Conservation (phyloP, 2,113 vertebrate species). For the Hippocampus barbouri region DNA sequence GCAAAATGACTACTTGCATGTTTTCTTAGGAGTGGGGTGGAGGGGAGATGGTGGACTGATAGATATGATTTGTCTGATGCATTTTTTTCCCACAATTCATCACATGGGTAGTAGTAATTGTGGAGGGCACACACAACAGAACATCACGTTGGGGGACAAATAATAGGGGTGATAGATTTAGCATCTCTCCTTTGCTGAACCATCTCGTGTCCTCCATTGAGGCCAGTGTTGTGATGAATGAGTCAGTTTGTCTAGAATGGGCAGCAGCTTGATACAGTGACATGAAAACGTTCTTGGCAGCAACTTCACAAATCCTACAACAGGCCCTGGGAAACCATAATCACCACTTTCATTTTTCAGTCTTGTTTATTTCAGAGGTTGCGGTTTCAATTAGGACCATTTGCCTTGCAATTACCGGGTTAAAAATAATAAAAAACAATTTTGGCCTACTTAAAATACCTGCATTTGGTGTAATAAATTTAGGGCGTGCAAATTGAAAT, state of each 20-base stretch:
- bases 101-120: slow-evolving; percentile 55
- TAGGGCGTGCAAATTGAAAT: slow-evolving; percentile 71
- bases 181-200: slow-evolving; percentile 50
- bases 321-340: slow-evolving; percentile 76
- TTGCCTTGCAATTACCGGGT: slow-evolving; percentile 79
- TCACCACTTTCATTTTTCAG: slow-evolving; percentile 72
- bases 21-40: slow-evolving; percentile 33
- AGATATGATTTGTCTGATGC: slow-evolving; percentile 61
- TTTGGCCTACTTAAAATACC: slow-evolving; percentile 76
- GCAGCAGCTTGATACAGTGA: slow-evolving; percentile 70
- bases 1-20: slow-evolving; percentile 45
- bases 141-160: slow-evolving; percentile 55
- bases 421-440: slow-evolving; percentile 79
- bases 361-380: slow-evolving; percentile 78
- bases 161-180: slow-evolving; percentile 43
- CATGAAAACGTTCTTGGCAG: slow-evolving; percentile 75
- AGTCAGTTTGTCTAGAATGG: slow-evolving; percentile 71
- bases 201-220: slow-evolving; percentile 61
- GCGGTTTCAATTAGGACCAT: slow-evolving; percentile 78
- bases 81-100: slow-evolving; percentile 64
- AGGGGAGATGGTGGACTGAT: slow-evolving; percentile 21
- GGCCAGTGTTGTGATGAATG: slow-evolving; percentile 69
- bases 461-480: slow-evolving; percentile 73
- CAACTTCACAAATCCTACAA: slow-evolving; percentile 76
- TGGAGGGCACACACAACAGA: slow-evolving; percentile 56